These are phyloP conservation scores for Eublepharis macularius DNA, from an alignment of 2,113 vertebrate species.

Conservation along the genomic window DNA sequence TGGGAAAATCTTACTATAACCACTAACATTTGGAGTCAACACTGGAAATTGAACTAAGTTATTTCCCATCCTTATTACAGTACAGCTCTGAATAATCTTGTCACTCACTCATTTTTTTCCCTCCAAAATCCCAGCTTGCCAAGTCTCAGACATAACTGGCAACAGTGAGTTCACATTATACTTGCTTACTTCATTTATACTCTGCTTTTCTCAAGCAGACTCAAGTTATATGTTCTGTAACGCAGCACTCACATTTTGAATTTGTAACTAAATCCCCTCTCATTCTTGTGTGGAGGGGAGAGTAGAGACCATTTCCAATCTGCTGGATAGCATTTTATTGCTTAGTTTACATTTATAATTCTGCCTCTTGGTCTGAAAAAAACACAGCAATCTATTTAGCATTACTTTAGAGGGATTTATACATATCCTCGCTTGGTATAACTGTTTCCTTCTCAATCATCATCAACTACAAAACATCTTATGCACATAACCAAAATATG, in stretches of 20 bases:
- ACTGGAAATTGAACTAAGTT: background rate
- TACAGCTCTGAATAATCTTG: background rate
- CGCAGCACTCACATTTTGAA: background rate
- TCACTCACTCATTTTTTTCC: too few species aligned
- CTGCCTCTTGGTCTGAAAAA: background rate
- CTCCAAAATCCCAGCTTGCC: background rate
- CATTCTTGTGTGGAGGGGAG: background rate
- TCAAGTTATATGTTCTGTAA: background rate
- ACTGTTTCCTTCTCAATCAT: background rate
- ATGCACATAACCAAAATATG: background rate
- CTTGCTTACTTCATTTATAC: too few species aligned
- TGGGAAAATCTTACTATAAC: background rate
- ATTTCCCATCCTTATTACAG: background rate
- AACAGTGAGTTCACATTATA: too few species aligned
- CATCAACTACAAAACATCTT: background rate
- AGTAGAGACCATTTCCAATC: background rate
- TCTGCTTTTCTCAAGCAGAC: too few species aligned
- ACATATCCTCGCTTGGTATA: background rate
- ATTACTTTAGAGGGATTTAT: background rate
- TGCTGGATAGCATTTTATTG: background rate
- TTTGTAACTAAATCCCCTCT: background rate
- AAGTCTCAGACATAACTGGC: background rate
- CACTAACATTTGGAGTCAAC: background rate
- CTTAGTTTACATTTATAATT: background rate
- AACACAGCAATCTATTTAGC: too few species aligned